These are phyloP conservation scores for Thereva unica DNA, from an alignment of 2,888 invertebrate species.

Conservation along the genomic window DNA sequence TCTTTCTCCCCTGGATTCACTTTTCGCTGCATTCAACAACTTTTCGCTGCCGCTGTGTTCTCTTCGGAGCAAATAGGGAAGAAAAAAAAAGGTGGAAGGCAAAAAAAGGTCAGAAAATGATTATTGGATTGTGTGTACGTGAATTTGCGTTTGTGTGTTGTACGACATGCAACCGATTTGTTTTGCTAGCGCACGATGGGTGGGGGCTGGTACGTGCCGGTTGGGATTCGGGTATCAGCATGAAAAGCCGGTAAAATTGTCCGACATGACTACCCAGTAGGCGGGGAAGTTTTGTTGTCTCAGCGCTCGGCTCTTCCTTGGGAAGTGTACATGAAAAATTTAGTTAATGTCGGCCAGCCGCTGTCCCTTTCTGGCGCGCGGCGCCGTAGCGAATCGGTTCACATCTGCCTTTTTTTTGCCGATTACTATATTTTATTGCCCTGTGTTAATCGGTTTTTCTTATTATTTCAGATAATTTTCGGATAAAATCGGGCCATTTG, in stretches of 20 bases:
- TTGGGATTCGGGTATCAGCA: conserved; percentile 10
- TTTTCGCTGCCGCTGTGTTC: background rate
- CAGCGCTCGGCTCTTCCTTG: background rate
- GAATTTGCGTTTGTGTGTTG: conserved; percentile 36
- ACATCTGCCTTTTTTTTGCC: too few relatives aligned
- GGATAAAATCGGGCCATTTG: conserved; percentile 18
- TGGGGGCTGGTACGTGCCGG: conserved; percentile 28
- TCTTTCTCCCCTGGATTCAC: background rate
- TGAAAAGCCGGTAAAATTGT: conserved; percentile 31
- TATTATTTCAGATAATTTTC: conserved; percentile 9
- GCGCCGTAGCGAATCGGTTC: background rate
- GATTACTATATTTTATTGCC: too few relatives aligned
- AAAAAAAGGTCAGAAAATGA: conserved; percentile 21
- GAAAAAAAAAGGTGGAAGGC: conserved; percentile 5
- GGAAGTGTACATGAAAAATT: conserved; percentile 24
- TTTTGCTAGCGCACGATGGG: conserved; percentile 28
- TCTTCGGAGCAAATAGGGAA: conserved; percentile 16
- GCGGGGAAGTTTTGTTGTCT: conserved; percentile 26
- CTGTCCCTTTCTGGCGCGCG: conserved; percentile 5
- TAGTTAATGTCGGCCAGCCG: background rate
- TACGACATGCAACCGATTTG: conserved; percentile 41
- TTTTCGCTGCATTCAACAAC: background rate
- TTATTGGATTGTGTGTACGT: conserved; percentile 31
- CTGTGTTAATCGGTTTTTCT: background rate
- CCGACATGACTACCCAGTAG: conserved; percentile 16